These are phyloP conservation scores for Rhineura floridana DNA, from an alignment of 2,113 vertebrate species.

Conservation along the genomic window DNA sequence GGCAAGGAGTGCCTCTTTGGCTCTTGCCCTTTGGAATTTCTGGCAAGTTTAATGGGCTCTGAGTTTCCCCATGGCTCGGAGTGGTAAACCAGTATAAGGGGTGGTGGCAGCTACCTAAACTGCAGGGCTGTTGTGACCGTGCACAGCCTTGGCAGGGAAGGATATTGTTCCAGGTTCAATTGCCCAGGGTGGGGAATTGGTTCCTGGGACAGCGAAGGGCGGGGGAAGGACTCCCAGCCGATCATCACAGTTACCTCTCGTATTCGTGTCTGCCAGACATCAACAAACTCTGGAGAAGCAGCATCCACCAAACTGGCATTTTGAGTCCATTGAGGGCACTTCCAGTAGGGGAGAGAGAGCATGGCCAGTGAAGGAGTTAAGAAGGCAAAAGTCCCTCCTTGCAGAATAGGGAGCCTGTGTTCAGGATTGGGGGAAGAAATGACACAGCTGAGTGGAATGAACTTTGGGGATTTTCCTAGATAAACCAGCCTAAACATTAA, in stretches of 20 bases:
- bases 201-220: no score
- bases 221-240: no score
- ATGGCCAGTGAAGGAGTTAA: slow-evolving; percentile 90
- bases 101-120: no score
- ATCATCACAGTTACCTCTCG: slow-evolving; percentile 91
- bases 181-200: no score
- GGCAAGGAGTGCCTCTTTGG: no score
- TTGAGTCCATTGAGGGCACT: slow-evolving; percentile 92
- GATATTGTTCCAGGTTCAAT: no score
- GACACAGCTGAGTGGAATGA: neutral
- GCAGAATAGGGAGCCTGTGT: slow-evolving; percentile 92
- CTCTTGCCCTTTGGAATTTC: no score
- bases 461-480: neutral
- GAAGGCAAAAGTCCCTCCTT: slow-evolving; percentile 92
- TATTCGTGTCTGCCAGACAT: slow-evolving; percentile 93
- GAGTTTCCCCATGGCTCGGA: no score
- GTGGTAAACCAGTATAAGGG: no score
- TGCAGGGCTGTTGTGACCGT: no score
- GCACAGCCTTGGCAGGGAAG: no score
- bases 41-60: no score
- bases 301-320: slow-evolving; percentile 86
- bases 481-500: neutral
- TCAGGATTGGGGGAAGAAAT: neutral
- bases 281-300: slow-evolving; percentile 82
- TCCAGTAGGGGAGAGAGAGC: slow-evolving; percentile 92